Base-by-base conservation (phyloP, 2,797 vertebrate genomes). In the Catharus ustulatus region DNA sequence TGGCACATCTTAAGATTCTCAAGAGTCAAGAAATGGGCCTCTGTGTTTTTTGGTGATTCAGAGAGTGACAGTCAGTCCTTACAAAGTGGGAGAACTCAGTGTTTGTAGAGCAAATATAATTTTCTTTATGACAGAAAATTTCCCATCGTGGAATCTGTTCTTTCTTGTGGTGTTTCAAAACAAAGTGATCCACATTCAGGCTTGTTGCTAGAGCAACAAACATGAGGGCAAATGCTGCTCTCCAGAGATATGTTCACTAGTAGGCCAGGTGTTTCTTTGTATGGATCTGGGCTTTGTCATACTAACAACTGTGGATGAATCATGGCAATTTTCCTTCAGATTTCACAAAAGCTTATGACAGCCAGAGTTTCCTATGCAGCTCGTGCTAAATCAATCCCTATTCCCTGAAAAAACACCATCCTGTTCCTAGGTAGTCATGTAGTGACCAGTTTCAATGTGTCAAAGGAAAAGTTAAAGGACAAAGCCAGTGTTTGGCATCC, bases 1-100 rank as follows among this genome's bases (percentile, higher is more conserved):
- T 97, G 96, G 96, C 96, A 97, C 78, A 91, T 94, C 55, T 83
- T 89, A 71, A 78, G 76, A 90, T 89, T 94, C 92, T 92, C 84
- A 91, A 88, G 76, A 95, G 80, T 94, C 83, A 68, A 97, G 84
- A 84, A 96, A 89, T 0, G 1, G 73, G 40, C 61, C 68, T 89
- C 68, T 76, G 15, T 94, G 73, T 89, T 94, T 95, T 92, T 69
- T 64, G 88, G 84, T 95, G 95, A 96, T 95, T 97, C 96, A 96
- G 69, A 95, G 84, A 89, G 88, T 86, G 83, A 74, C 81, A 95
- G 85, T 43, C 69, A 92, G 62, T 93, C 94, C 89, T 80, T 81
- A 91, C 89, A 96, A 95, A 96, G 73, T 57, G 84, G 91, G 76
- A 95, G 74, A 96, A 88, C 68, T 89, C 90, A 76, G 58, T 89